Evolutionary conservation across 1,140 invertebrate genomes (phyloP), one percentile per base, ranked within the genome.

Genomic region (Microvelia longipes): DNA sequence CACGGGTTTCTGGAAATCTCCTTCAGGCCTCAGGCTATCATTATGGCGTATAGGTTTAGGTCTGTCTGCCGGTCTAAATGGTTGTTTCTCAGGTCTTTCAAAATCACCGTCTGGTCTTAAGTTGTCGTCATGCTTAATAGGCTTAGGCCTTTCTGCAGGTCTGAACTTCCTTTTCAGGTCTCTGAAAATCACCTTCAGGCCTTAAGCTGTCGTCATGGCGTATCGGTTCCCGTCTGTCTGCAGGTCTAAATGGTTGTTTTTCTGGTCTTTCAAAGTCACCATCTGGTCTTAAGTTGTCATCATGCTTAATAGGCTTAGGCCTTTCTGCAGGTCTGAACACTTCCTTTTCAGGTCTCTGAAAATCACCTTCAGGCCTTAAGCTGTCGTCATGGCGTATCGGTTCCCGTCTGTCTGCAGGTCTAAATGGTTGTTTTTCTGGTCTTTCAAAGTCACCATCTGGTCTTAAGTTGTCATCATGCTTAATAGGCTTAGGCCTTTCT

Each of bases 371-470:
- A 67, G 84, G 82, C 72, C 78, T 80, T 14, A 86, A 77, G 76
- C 88, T 87, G 73, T 89, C 85, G 74, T 82, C 79, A 65, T 84
- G 85, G n/a, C n/a, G n/a, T n/a, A n/a, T n/a, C n/a, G n/a, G n/a
- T n/a, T n/a, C n/a, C n/a, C n/a, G n/a, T n/a, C n/a, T n/a, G n/a
- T n/a, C n/a, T n/a, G n/a, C n/a, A n/a, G n/a, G n/a, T n/a, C n/a
- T n/a, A n/a, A n/a, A n/a, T n/a, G n/a, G n/a, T n/a, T n/a, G n/a
- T 14, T 73, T 74, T 29, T 76, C 79, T 82, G 75, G 75, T 28
- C 1, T 13, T 67, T 85, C 83, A 74, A 90, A 88, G 13, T 87
- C 83, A 11, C 87, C 87, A 77, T 87, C 82, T 29, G 82, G 79
- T 74, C 78, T 82, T 0, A 89, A 76, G 76, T 89, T 88, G 74